Percentiles rank a stretch among this genome's conserved stretches.
phyloP scores from a whole-genome alignment of 2,113 vertebrate species.

The Coregonus clupeaformis region DNA sequence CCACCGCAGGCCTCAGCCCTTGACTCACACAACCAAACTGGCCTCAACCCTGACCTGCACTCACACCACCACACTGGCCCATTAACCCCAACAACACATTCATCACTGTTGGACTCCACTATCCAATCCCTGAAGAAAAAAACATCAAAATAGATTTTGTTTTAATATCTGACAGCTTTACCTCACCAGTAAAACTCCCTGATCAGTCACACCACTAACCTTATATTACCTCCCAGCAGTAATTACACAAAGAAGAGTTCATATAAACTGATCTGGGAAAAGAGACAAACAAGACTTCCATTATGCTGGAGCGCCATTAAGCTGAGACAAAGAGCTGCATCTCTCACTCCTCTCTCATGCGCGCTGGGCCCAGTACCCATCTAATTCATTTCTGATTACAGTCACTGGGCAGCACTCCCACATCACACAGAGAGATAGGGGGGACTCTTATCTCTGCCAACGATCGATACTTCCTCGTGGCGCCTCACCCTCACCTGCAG shows the following conservation, averaged over 20 bases:
- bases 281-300: neutral
- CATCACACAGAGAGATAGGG: neutral
- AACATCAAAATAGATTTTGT: neutral
- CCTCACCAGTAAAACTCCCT: neutral
- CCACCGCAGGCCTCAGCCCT: neutral
- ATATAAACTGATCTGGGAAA: neutral
- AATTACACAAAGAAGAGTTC: neutral
- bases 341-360: slow-evolving; percentile 1
- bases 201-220: neutral
- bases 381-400: slow-evolving; percentile 53
- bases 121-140: neutral
- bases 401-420: slow-evolving; percentile 36
- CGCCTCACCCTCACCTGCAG: slow-evolving; percentile 17
- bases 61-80: neutral
- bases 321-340: neutral
- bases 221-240: neutral
- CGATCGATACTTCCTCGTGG: slow-evolving; percentile 48
- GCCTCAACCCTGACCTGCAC: neutral
- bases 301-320: slow-evolving; percentile 1
- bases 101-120: neutral
- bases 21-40: neutral
- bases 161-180: neutral
- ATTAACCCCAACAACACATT: slow-evolving; percentile 16
- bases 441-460: slow-evolving; percentile 44
- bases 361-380: slow-evolving; percentile 32